phyloP scores from a whole-genome alignment of 2,113 vertebrate species.

The Podarcis raffonei region DNA sequence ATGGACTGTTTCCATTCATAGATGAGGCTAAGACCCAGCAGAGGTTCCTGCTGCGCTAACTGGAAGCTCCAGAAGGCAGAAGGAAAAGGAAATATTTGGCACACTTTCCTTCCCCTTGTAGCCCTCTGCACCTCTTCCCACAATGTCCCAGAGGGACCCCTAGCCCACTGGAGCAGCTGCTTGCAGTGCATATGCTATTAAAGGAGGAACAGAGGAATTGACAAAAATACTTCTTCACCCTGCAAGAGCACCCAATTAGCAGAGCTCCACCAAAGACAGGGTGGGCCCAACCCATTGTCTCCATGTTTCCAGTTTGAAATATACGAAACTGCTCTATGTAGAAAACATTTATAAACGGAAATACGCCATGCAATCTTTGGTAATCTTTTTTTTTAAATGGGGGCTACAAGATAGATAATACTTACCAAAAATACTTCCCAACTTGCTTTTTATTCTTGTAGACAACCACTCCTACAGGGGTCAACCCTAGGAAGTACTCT shows the following conservation, averaged over 20 bases:
- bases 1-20: too few relatives aligned
- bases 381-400: not conserved
- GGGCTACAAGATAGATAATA: constrained; percentile 42
- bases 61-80: too few relatives aligned
- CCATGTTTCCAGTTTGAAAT: not conserved
- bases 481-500: constrained; percentile 92
- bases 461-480: constrained; percentile 87
- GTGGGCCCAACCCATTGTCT: not conserved
- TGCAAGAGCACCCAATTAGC: not conserved
- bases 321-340: not conserved
- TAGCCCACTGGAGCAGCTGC: not conserved
- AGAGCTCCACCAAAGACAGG: not conserved
- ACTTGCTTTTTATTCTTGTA: constrained; percentile 94
- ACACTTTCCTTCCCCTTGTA: too few relatives aligned
- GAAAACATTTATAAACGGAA: not conserved
- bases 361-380: not conserved
- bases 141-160: too few relatives aligned
- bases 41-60: too few relatives aligned
- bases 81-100: too few relatives aligned
- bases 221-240: not conserved
- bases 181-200: not conserved
- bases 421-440: constrained; percentile 94
- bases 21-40: too few relatives aligned
- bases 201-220: not conserved
- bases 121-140: too few relatives aligned